Evolutionary conservation across 2,113 vertebrate genomes (phyloP).

Genomic region (Anolis carolinensis): DNA sequence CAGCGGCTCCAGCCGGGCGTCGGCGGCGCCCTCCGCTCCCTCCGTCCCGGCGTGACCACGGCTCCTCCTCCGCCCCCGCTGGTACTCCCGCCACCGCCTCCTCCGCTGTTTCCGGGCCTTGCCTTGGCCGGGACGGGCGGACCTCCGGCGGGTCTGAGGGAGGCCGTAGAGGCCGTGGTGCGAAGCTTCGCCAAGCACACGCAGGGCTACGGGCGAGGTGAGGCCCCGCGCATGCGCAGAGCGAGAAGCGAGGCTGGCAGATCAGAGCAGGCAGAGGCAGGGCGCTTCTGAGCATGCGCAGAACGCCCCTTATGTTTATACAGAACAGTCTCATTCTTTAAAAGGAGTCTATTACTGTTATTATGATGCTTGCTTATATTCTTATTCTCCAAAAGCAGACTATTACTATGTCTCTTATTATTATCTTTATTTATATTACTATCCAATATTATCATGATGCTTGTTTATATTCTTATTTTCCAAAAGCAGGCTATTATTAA

Average conservation of each 20-base stretch:
- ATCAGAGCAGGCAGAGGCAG: no score
- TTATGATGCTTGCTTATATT: no score
- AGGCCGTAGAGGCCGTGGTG: constrained; percentile 95
- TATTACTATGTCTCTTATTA: no score
- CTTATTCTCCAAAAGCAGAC: no score
- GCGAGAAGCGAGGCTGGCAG: no score
- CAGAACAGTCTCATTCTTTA: no score
- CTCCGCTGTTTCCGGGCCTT: constrained; percentile 67
- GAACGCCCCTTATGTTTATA: not conserved
- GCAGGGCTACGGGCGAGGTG: constrained; percentile 94
- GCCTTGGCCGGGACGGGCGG: constrained; percentile 59
- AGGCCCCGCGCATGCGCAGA: constrained; percentile 14
- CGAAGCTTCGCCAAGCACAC: constrained; percentile 97
- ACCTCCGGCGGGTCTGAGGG: constrained; percentile 89
- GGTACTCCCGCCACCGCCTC: constrained; percentile 46
- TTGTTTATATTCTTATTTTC: no score
- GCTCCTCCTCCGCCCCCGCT: constrained; percentile 79
- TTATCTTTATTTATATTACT: no score
- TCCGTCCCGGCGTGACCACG: constrained; percentile 68
- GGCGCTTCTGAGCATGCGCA: no score
- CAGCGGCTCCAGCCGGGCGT: constrained; percentile 10
- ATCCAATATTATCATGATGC: no score
- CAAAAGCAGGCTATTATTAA: no score
- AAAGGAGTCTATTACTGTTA: no score
- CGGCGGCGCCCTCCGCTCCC: not conserved